Evolutionary conservation across 2,113 vertebrate species (phyloP).

Genomic region (Platycercus adscitus): DNA sequence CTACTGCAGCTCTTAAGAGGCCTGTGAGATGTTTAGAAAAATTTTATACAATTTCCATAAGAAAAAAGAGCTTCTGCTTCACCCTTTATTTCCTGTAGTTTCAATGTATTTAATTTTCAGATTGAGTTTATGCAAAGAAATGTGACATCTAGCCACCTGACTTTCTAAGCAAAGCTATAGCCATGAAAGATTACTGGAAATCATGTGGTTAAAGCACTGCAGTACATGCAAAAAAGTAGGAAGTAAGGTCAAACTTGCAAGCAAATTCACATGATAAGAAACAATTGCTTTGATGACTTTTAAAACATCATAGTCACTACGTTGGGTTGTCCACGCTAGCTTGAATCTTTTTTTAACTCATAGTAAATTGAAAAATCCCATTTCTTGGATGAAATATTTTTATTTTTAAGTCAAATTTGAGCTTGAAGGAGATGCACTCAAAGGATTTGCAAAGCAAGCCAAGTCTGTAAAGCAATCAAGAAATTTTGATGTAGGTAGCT

Average conservation of each 20-base stretch:
- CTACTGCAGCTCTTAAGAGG: neutral
- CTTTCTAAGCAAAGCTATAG: neutral
- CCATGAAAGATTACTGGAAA: slow-evolving; percentile 22
- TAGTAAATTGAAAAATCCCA: slow-evolving; percentile 64
- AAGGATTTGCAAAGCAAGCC: slow-evolving; percentile 55
- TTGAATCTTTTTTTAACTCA: slow-evolving; percentile 46
- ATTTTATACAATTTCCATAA: neutral
- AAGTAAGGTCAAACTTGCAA: slow-evolving; percentile 49
- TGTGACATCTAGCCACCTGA: slow-evolving; percentile 11
- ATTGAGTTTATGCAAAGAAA: neutral
- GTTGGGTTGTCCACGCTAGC: slow-evolving; percentile 45
- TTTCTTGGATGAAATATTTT: slow-evolving; percentile 72
- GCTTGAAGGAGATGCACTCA: slow-evolving; percentile 56
- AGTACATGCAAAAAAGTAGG: neutral
- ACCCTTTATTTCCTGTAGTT: neutral
- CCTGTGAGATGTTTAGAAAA: neutral
- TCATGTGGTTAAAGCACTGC: neutral
- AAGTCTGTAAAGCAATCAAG: slow-evolving; percentile 58
- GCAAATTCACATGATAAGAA: slow-evolving; percentile 37
- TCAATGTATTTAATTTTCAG: neutral
- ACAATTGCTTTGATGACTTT: slow-evolving; percentile 55
- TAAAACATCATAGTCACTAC: slow-evolving; percentile 28
- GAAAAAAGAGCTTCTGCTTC: neutral
- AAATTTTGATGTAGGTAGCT: slow-evolving; percentile 1
- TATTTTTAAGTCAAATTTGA: slow-evolving; percentile 65